Percentiles rank a stretch among this genome's conserved stretches.
Conservation (phyloP, 2,888 invertebrate genomes). For the Clistopyga incitator region DNA sequence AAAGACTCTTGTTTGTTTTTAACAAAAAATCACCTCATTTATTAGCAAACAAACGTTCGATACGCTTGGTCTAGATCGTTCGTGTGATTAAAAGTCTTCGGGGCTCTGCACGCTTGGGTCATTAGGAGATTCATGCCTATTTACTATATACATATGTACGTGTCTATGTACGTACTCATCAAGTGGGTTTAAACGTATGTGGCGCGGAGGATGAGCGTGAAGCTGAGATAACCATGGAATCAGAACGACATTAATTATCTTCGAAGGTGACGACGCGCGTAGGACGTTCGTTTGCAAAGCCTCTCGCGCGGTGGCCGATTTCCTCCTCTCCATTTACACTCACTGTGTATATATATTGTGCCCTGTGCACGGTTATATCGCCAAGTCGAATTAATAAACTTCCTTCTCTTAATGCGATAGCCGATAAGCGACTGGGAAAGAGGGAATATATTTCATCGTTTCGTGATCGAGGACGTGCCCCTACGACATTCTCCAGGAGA, state of each 20-base stretch:
- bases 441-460: slow-evolving; percentile 55
- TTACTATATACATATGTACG: slow-evolving; percentile 5
- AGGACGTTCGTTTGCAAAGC: slow-evolving; percentile 57
- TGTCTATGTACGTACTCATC: slow-evolving; percentile 25
- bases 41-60: slow-evolving; percentile 33
- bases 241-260: slow-evolving; percentile 71
- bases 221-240: slow-evolving; percentile 65
- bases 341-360: slow-evolving; percentile 1
- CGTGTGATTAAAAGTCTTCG: slow-evolving; percentile 50
- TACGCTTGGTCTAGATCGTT: slow-evolving; percentile 37
- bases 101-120: slow-evolving; percentile 45
- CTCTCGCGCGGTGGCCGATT: slow-evolving; percentile 38
- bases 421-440: slow-evolving; percentile 59
- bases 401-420: slow-evolving; percentile 63
- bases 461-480: slow-evolving; percentile 49
- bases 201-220: slow-evolving; percentile 61
- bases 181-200: slow-evolving; percentile 35
- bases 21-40: slow-evolving; percentile 15
- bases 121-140: slow-evolving; percentile 55
- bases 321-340: slow-evolving; percentile 28
- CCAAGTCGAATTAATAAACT: slow-evolving; percentile 69
- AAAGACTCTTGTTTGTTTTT: slow-evolving; percentile 8
- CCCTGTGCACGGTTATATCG: slow-evolving; percentile 42
- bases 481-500: slow-evolving; percentile 33
- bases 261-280: slow-evolving; percentile 71